These are phyloP conservation scores for Dreissena polymorpha DNA, from an alignment of 1,140 invertebrate genomes.

Conservation along the genomic window DNA sequence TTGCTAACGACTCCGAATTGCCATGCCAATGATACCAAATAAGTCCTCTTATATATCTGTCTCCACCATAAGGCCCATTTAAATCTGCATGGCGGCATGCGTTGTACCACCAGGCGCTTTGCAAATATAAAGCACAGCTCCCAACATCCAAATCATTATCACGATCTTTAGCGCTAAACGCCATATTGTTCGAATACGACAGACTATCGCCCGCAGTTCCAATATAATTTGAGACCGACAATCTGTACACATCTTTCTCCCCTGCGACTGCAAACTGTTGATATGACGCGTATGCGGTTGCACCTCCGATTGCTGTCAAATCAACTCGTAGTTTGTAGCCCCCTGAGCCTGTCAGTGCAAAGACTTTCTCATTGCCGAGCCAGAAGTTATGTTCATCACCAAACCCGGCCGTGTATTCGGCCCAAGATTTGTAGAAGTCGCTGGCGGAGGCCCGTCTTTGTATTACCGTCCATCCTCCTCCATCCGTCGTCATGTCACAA, in stretches of 20 bases:
- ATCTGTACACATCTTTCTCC: not conserved
- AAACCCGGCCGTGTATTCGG: constrained; percentile 81
- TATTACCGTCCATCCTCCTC: constrained; percentile 92
- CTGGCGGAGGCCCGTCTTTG: constrained; percentile 89
- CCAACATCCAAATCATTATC: not conserved
- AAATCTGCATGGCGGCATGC: constrained; percentile 14
- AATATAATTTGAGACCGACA: not conserved
- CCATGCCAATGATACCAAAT: constrained; percentile 11
- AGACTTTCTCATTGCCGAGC: constrained; percentile 20
- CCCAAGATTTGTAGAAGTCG: constrained; percentile 95
- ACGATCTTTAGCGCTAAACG: not conserved
- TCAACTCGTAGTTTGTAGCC: constrained; percentile 18
- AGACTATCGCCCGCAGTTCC: constrained; percentile 11
- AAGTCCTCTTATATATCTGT: not conserved
- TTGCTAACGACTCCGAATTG: not conserved
- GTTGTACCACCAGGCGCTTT: constrained; percentile 31
- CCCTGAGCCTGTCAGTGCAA: constrained; percentile 80
- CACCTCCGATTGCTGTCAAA: not conserved
- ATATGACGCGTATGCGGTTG: not conserved
- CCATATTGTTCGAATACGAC: not conserved
- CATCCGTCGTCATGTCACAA: constrained; percentile 77
- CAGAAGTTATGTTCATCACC: constrained; percentile 10
- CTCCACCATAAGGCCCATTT: constrained; percentile 5
- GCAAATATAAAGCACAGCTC: not conserved
- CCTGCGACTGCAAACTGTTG: not conserved